Percentiles rank a stretch among this genome's conserved stretches.
phyloP scores from a whole-genome alignment of 1,140 invertebrate genomes.

The Euura saliciscinereae region DNA sequence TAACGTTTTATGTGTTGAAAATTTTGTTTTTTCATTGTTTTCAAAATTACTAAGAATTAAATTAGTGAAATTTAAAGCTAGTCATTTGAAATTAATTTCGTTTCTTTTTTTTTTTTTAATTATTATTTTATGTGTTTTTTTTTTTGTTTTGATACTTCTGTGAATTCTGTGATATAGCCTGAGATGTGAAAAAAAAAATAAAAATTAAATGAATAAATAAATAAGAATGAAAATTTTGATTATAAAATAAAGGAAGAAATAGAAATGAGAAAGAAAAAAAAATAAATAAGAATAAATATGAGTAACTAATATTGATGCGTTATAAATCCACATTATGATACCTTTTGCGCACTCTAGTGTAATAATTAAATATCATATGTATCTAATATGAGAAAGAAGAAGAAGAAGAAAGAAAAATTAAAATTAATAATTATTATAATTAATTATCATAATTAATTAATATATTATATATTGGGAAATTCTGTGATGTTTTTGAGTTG shows the following conservation, averaged over 20 bases:
- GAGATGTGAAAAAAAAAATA: too few species aligned
- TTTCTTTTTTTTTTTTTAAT: constrained; percentile 26
- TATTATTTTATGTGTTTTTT: too few species aligned
- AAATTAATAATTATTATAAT: constrained; percentile 29
- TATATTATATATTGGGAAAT: constrained; percentile 47
- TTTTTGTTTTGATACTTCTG: constrained; percentile 30
- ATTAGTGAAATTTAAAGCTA: constrained; percentile 39
- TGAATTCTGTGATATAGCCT: constrained; percentile 53
- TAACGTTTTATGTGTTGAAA: too few species aligned
- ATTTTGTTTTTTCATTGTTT: background rate
- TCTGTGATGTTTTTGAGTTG: constrained; percentile 60
- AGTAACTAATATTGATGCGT: constrained; percentile 12
- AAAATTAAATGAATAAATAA: too few species aligned
- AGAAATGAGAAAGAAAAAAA: constrained; percentile 12
- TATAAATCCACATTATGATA: constrained; percentile 39
- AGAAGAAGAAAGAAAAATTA: constrained; percentile 15
- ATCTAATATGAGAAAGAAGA: constrained; percentile 18
- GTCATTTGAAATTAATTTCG: constrained; percentile 49
- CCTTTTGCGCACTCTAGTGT: background rate
- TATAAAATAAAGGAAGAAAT: constrained; percentile 30
- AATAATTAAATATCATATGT: constrained; percentile 9
- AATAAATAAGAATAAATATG: background rate
- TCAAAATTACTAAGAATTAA: constrained; percentile 19
- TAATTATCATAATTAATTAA: background rate
- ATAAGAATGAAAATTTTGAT: too few species aligned